A percentile compares a stretch with the other conserved stretches of the same genome.
Conservation (phyloP, 1,140 invertebrate species). For the Lerema accius region DNA sequence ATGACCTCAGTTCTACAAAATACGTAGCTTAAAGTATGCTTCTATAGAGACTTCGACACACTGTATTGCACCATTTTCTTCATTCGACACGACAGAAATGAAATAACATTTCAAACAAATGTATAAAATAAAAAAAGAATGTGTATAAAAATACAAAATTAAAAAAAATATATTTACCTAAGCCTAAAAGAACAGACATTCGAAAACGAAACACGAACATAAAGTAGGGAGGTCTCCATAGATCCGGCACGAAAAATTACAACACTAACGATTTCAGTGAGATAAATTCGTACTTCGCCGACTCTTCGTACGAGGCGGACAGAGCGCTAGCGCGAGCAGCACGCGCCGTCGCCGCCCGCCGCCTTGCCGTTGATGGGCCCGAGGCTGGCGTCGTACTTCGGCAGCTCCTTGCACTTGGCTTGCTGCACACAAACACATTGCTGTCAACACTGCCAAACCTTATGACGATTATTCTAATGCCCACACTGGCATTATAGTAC, state of each 20-base stretch:
- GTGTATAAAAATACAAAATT: slow-evolving; percentile 9
- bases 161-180: no score
- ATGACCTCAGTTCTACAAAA: slow-evolving; percentile 54
- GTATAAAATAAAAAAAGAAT: slow-evolving; percentile 4
- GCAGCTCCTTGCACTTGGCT: slow-evolving; percentile 90
- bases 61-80: slow-evolving; percentile 18
- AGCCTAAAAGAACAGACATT: no score
- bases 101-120: background rate
- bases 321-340: slow-evolving; percentile 82
- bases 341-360: slow-evolving; percentile 86
- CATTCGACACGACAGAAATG: background rate
- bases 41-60: slow-evolving; percentile 13
- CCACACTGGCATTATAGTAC: no score
- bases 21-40: slow-evolving; percentile 27
- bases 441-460: no score
- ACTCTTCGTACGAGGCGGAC: slow-evolving; percentile 41
- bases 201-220: background rate
- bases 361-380: slow-evolving; percentile 89
- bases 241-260: slow-evolving; percentile 38
- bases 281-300: slow-evolving; percentile 49
- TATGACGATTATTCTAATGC: no score
- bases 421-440: no score
- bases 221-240: slow-evolving; percentile 37
- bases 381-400: slow-evolving; percentile 88
- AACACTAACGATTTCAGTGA: slow-evolving; percentile 44